phyloP scores from a whole-genome alignment of 2,113 vertebrate genomes.

The Oncorhynchus tshawytscha region DNA sequence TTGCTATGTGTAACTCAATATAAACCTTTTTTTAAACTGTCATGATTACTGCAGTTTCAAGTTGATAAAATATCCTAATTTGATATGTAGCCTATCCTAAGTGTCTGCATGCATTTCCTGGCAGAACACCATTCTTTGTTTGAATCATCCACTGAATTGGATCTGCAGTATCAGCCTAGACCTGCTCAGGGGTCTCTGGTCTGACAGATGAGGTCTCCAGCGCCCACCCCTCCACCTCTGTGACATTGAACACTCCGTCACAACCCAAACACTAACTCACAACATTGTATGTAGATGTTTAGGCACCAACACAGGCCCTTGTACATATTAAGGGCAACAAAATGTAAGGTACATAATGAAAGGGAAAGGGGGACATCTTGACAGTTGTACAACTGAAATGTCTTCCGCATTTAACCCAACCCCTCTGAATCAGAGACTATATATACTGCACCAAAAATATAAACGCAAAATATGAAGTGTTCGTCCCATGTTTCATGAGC shows the following conservation, averaged over 20 bases:
- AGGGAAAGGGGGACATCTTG: too few species aligned
- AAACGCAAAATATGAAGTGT: too few species aligned
- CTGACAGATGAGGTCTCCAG: constrained; percentile 16
- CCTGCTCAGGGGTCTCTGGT: constrained; percentile 16
- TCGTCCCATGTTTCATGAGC: too few species aligned
- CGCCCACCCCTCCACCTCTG: constrained; percentile 51
- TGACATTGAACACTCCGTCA: constrained; percentile 13
- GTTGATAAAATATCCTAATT: constrained; percentile 3
- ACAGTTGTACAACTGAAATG: too few species aligned
- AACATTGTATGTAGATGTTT: not conserved
- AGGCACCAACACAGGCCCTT: too few species aligned
- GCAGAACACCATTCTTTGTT: constrained; percentile 18
- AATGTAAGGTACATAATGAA: too few species aligned
- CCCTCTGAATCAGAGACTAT: too few species aligned
- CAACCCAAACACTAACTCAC: not conserved
- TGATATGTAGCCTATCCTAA: not conserved
- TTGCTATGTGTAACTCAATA: constrained; percentile 20
- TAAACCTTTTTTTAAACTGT: constrained; percentile 12
- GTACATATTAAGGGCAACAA: too few species aligned
- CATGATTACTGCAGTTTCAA: constrained; percentile 49
- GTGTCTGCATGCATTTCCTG: not conserved
- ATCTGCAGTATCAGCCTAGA: constrained; percentile 37
- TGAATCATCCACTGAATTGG: constrained; percentile 14
- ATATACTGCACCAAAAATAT: too few species aligned
- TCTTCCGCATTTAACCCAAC: too few species aligned